Conservation (phyloP, 2,113 vertebrate species). For the Nestor notabilis region DNA sequence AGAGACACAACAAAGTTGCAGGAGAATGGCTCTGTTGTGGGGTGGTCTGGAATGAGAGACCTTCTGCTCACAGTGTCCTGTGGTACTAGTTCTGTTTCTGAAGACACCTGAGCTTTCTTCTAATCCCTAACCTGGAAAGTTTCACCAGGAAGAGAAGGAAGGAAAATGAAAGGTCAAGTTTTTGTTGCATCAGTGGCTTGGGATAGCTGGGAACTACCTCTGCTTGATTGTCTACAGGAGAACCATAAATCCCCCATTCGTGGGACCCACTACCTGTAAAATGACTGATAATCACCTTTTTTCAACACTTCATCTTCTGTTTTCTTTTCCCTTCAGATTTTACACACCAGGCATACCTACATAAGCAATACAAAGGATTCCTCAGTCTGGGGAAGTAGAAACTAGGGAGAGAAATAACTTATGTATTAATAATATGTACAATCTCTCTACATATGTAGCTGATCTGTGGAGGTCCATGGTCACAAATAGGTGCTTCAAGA, state of each 20-base stretch:
- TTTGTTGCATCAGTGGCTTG: background rate
- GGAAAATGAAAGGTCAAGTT: accelerated
- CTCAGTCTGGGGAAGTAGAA: background rate
- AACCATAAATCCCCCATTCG: background rate
- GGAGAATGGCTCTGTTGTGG: background rate
- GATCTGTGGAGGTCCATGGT: background rate
- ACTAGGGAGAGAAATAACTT: background rate
- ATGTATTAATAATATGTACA: background rate
- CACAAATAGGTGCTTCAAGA: background rate
- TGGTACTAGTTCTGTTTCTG: background rate
- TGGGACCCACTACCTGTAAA: background rate
- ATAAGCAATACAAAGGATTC: background rate
- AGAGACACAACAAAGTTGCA: background rate
- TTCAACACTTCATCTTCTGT: background rate
- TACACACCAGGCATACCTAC: background rate
- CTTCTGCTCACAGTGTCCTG: background rate
- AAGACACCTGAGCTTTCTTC: background rate
- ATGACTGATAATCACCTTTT: background rate
- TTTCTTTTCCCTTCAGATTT: background rate
- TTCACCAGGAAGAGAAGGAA: background rate
- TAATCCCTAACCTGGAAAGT: background rate
- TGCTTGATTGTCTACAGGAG: background rate
- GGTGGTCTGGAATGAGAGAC: background rate
- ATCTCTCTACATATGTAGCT: background rate
- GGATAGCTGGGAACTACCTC: background rate